A percentile compares a stretch with the other conserved stretches of the same genome.
phyloP scores from a whole-genome alignment of 2,113 vertebrate species.

The Irena cyanogastra region DNA sequence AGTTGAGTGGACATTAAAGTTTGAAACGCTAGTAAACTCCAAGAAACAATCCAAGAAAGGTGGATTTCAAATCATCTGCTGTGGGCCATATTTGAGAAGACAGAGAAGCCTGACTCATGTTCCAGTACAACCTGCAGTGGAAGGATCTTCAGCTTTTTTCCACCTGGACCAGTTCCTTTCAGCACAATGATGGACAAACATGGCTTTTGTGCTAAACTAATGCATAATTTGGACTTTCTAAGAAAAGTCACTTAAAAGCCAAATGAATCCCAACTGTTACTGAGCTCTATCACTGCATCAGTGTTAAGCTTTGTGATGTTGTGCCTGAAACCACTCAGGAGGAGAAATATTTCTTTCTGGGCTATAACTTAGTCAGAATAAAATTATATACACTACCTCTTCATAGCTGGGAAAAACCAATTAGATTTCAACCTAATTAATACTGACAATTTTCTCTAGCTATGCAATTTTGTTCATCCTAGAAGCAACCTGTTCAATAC shows the following conservation, averaged over 20 bases:
- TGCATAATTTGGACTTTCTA: not conserved
- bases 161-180: not conserved
- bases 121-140: not conserved
- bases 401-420: not conserved
- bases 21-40: not conserved
- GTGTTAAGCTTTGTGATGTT: not conserved
- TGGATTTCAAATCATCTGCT: not conserved
- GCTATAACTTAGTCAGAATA: not conserved
- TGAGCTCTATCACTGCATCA: not conserved
- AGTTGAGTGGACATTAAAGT: not conserved
- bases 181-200: not conserved
- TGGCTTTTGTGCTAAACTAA: not conserved
- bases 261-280: not conserved
- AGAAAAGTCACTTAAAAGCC: not conserved
- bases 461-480: not conserved
- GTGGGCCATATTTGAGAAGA: not conserved
- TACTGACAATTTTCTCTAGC: not conserved
- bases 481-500: not conserved
- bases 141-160: not conserved
- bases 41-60: not conserved
- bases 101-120: accelerated
- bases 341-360: not conserved
- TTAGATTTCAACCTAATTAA: not conserved
- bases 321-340: not conserved
- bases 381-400: not conserved